Base-by-base conservation (phyloP, 2,888 invertebrate species). In the Trissolcus japonicus region DNA sequence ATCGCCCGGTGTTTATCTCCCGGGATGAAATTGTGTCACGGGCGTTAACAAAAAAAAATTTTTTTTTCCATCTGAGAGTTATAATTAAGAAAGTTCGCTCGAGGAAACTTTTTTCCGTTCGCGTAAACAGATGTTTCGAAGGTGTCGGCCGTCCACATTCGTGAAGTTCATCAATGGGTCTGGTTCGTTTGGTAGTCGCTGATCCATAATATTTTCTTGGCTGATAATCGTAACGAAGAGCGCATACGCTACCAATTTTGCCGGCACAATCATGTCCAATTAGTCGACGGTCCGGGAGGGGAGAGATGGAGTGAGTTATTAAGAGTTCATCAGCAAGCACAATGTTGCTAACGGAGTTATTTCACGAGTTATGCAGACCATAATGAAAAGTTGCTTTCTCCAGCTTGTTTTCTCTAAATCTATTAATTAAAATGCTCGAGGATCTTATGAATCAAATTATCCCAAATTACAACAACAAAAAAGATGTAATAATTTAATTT, bases 271-370 rank as follows among this genome's bases (percentile, higher is more conserved):
- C 67, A 53, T 68, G 57, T 53, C 68, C 62, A 75, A 75, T 75
- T 75, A 68, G 67, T 62, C 59, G 55, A 54, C 35, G 55, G 62
- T 53, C 61, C 21, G 53, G 48, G 61, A 35, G 2, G 35, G 11
- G 35, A 2, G 35, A 6, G 29, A 29, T 7, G 11, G 35, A 2
- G 35, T 1, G 29, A 29, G 21, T 60, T 75, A 68, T 75, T 75
- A 75, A 67, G 74, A 75, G 68, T 62, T 67, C 61, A 74, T 61
- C 62, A 74, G 62, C 67, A 67, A 67, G 62, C 66, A 67, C 67
- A 74, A 62, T 74, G 67, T 67, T 25, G 61, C 56, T 60, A 53
- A 73, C 50, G 17, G 48, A 41, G 65, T 54, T 55, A 17, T 54
- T 54, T 7, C 29, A 54, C 57, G 43, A 72, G 66, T 66, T 61